These are phyloP conservation scores for Eupithecia subumbrata DNA, from an alignment of 2,888 invertebrate genomes.

Conservation along the genomic window DNA sequence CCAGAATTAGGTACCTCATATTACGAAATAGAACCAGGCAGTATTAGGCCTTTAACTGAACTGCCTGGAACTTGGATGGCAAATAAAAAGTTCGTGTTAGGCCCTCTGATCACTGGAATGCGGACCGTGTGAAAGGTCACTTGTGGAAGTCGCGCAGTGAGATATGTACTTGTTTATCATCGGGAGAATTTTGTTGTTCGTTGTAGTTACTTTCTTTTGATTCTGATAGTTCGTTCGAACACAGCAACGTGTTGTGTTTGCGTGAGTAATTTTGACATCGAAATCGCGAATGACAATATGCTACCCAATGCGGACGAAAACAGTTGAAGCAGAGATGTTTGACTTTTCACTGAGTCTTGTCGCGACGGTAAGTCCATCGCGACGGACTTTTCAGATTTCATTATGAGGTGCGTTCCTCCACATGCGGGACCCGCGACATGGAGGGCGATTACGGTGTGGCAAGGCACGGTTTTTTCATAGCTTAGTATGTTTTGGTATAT, in stretches of 20 bases:
- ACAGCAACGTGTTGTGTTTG: not conserved
- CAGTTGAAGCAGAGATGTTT: not conserved
- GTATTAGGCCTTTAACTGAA: too few species aligned
- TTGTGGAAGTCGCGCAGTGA: not conserved
- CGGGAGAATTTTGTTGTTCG: not conserved
- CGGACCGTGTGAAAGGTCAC: not conserved
- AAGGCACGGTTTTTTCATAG: too few species aligned
- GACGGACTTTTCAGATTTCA: constrained; percentile 1
- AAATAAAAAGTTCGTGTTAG: too few species aligned
- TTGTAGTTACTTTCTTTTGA: not conserved
- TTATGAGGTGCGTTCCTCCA: not conserved
- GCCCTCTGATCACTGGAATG: not conserved
- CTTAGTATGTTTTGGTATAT: too few species aligned
- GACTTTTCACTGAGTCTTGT: too few species aligned
- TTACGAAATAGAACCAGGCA: too few species aligned
- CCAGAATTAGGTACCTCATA: too few species aligned
- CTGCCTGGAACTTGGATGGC: too few species aligned
- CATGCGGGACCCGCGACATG: not conserved
- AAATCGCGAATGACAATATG: not conserved
- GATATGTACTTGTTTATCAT: not conserved
- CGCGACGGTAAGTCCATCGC: too few species aligned
- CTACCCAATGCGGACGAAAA: not conserved
- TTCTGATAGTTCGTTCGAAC: not conserved
- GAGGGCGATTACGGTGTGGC: too few species aligned
- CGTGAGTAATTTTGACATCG: not conserved